A percentile compares a stretch with the other conserved stretches of the same genome.
These are phyloP conservation scores for Falco punctatus DNA, from an alignment of 2,113 vertebrate species.

Conservation along the genomic window DNA sequence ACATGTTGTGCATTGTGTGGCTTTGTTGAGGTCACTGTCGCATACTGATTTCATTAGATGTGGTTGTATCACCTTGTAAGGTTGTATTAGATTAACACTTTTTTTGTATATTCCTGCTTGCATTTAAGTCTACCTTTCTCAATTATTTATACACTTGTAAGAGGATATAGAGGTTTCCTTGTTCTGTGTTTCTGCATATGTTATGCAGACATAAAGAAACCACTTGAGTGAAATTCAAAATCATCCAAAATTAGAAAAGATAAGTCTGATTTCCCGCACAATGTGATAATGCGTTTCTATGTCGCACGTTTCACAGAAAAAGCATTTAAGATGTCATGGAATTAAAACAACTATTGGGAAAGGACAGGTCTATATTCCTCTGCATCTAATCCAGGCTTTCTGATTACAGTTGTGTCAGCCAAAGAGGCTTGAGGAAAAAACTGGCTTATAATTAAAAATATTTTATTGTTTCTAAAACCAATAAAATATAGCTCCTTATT, in stretches of 20 bases:
- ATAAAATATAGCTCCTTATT: slow-evolving; percentile 16
- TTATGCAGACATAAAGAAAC: neutral
- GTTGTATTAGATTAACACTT: neutral
- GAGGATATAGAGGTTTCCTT: neutral
- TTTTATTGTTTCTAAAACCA: slow-evolving; percentile 1
- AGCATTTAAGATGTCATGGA: neutral
- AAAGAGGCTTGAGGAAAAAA: neutral
- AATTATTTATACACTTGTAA: neutral
- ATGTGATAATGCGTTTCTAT: neutral
- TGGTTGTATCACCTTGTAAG: neutral
- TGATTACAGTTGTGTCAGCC: neutral
- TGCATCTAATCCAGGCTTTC: neutral
- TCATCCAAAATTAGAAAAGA: neutral
- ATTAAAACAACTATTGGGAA: neutral
- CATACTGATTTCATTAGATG: neutral
- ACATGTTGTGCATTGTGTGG: neutral
- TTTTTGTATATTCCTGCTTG: neutral
- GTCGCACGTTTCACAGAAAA: neutral
- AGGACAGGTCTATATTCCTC: neutral
- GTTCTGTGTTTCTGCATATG: neutral
- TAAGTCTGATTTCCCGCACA: neutral
- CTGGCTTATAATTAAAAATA: slow-evolving; percentile 32
- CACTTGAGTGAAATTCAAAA: neutral
- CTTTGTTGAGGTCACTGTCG: neutral
- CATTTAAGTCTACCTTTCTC: neutral